Base-by-base conservation (phyloP, 2,888 invertebrate genomes). In the Cephonodes hylas region DNA sequence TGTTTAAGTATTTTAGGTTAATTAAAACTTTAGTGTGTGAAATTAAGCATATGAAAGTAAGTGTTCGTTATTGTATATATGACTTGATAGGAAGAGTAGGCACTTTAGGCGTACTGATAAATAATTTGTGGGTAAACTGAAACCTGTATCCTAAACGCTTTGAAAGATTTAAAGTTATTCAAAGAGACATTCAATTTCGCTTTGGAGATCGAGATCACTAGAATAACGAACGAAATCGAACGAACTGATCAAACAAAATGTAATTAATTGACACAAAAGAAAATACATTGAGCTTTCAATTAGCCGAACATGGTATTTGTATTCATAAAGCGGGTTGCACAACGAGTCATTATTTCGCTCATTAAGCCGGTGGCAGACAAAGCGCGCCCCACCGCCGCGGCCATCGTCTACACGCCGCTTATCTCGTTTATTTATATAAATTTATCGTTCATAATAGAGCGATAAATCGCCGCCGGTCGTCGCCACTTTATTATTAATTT, bases 401-500 rank as follows among this genome's bases (percentile, higher is more conserved):
- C 27, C 7, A 15, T n/a, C 3, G 34, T 53, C 46, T 60, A 60
- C 27, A 46, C 31, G n/a, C 45, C 18, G 8, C 34, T 42, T 59
- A 53, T 63, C 53, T 75, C 77, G 80, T 81, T 79, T 78, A 77
- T 62, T 46, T 58, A 81, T 81, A 80, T 75, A 73, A 82, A 85
- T 85, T 85, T 83, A 84, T 81, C 70, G 81, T 74, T 68, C 76
- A 74, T 86, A 83, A 85, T 85, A 79, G 79, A 80, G 76, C 79
- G 64, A 83, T 85, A 86, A 86, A 86, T 86, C 77, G 76, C 72
- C 68, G 60, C 63, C 69, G 75, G 70, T 69, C 65, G 69, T 65
- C 73, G 64, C 60, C 74, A 64, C 74, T 76, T 74, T 75, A 76
- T 84, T 86, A 88, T 87, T 85, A 88, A 86, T 86, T 85, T 85